Evolutionary conservation across 30 jellyfish, hydroid and myxozoan species (phyloP), one percentile per base, ranked within the genome.

Genomic region (Hydractinia symbiolongicarpus): DNA sequence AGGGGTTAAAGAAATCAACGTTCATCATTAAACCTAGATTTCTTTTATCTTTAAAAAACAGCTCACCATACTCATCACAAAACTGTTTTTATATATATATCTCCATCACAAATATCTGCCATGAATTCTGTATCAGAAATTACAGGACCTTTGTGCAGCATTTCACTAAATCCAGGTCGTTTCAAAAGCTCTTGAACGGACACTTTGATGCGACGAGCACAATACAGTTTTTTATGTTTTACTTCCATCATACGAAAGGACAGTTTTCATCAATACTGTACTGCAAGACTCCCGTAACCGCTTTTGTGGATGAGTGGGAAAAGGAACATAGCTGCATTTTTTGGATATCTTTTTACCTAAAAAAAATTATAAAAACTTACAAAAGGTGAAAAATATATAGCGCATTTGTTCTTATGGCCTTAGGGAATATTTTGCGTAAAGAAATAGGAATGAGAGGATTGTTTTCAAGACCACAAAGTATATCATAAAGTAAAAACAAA

Each of bases 141-240:
- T 64, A 51, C 74, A n/a, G 74, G 17, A 64, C 74, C 74, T n/a
- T 64, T 64, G 40, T 64, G 74, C 16, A 64, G 74, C 74, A 64
- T 64, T 64, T 64, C 74, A 44, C 40, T 62, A 51, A 64, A 64
- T n/a, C 74, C 6, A 64, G 74, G 74, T n/a, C 74, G 74, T 51
- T 7, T 13, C 19, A 64, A 51, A n/a, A 64, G 4, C 19, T n/a
- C 74, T 64, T 64, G 52, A n/a, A 64, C 4, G 4, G 74, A 44
- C 19, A 44, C 40, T 64, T 64, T 44, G 40, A 64, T 64, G 40
- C 52, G 40, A n/a, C 6, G 74, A 51, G 19, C 19, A 64, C 74
- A 64, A 13, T 64, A 64, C 74, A 64, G 6, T 64, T 64, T 64
- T 64, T 51, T 64, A 64, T 44, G 40, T 64, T 64, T 51, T 44